phyloP scores from a whole-genome alignment of 2,797 vertebrate genomes.

The Gymnothorax reevesii region DNA sequence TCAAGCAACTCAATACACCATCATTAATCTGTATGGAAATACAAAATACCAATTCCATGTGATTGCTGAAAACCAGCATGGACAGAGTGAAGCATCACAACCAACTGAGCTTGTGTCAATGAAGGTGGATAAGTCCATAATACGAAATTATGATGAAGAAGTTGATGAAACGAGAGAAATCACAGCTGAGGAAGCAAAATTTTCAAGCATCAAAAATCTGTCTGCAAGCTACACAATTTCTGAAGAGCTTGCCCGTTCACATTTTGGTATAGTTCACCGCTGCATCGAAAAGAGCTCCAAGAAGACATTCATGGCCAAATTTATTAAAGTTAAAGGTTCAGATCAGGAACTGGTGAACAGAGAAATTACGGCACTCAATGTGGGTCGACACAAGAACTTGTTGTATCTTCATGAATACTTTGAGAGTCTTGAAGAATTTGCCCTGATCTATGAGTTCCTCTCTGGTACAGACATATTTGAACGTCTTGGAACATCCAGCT shows the following conservation, averaged over 20 bases:
- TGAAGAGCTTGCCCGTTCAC: slow-evolving; percentile 93
- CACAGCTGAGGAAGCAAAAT: slow-evolving; percentile 80
- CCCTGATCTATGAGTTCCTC: slow-evolving; percentile 97
- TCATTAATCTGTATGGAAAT: slow-evolving; percentile 94
- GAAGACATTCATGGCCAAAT: slow-evolving; percentile 96
- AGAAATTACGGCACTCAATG: slow-evolving; percentile 95
- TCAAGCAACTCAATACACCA: slow-evolving; percentile 83
- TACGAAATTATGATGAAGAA: slow-evolving; percentile 95
- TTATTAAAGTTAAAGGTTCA: slow-evolving; percentile 95
- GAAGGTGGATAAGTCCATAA: slow-evolving; percentile 92
- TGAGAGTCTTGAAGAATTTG: slow-evolving; percentile 96
- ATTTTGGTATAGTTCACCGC: slow-evolving; percentile 92
- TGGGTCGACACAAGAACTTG: slow-evolving; percentile 87
- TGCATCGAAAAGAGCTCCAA: slow-evolving; percentile 91
- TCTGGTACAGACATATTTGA: slow-evolving; percentile 98
- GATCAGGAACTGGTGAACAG: slow-evolving; percentile 95
- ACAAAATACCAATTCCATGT: slow-evolving; percentile 97
- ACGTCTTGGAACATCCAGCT: slow-evolving; percentile 86
- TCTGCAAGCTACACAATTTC: slow-evolving; percentile 90
- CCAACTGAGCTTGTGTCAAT: slow-evolving; percentile 91
- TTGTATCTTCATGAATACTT: slow-evolving; percentile 94
- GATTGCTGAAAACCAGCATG: slow-evolving; percentile 94
- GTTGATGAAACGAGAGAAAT: slow-evolving; percentile 90
- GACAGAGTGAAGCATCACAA: slow-evolving; percentile 84
- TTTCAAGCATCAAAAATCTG: slow-evolving; percentile 89